Conservation (phyloP, 2,797 vertebrate species). For the Gila robusta region DNA sequence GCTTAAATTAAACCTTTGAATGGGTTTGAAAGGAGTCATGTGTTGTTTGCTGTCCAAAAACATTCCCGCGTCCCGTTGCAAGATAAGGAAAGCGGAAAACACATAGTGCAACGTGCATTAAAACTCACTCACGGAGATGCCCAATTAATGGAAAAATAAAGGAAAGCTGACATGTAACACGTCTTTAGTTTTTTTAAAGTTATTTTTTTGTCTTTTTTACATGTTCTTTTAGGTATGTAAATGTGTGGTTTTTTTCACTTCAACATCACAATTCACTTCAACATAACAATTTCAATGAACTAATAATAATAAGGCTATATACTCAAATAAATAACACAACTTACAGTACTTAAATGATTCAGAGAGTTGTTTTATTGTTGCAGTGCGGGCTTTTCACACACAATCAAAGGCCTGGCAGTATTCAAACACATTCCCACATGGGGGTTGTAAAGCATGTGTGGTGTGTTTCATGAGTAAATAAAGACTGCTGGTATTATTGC, state of each 20-base stretch:
- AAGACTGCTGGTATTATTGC: conserved; percentile 1
- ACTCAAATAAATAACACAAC: not conserved
- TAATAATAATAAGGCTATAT: not conserved
- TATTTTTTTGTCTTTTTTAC: not conserved
- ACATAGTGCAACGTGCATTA: not conserved
- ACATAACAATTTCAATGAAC: not conserved
- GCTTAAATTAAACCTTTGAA: conserved; percentile 77
- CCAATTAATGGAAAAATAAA: not conserved
- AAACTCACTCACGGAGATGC: not conserved
- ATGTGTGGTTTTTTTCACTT: no score
- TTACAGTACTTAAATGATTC: conserved; percentile 36
- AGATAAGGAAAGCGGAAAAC: conserved; percentile 8
- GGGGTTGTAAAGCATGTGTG: not conserved
- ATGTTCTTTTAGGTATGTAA: not conserved
- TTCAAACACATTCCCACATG: conserved; percentile 3
- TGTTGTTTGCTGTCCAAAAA: conserved; percentile 45
- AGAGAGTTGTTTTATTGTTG: not conserved
- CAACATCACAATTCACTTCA: not conserved
- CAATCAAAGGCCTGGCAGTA: not conserved
- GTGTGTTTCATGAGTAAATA: conserved; percentile 32
- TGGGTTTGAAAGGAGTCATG: conserved; percentile 75
- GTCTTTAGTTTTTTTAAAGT: not conserved
- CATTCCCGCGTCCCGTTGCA: not conserved
- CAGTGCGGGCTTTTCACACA: not conserved
- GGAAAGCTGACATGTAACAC: not conserved